Conservation (phyloP, 2,113 vertebrate species). For the Erythrocercus mccallii region DNA sequence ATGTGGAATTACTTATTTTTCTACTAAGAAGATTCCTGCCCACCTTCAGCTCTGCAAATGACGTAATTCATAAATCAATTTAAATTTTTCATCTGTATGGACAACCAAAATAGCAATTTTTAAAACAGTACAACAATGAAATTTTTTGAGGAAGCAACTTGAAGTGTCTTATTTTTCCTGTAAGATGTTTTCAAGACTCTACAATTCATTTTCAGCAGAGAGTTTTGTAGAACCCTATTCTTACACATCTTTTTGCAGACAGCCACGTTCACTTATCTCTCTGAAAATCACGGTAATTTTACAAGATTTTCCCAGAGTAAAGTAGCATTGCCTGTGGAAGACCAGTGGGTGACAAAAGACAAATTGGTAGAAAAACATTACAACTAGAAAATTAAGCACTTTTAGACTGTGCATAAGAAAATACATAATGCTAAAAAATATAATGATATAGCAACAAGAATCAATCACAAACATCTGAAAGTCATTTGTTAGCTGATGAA, state of each 20-base stretch:
- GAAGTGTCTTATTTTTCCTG: not conserved
- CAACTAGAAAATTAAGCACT: not conserved
- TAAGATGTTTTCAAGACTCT: not conserved
- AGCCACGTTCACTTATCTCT: not conserved
- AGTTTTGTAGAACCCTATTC: not conserved
- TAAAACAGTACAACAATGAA: not conserved
- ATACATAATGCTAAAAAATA: not conserved
- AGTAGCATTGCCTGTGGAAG: not conserved
- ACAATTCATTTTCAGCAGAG: not conserved
- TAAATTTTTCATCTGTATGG: not conserved
- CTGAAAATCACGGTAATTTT: not conserved
- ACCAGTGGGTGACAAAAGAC: not conserved
- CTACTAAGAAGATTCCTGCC: not conserved
- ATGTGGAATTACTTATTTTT: not conserved
- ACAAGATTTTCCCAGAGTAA: not conserved
- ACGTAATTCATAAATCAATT: not conserved
- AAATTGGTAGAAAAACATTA: not conserved
- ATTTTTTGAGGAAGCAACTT: not conserved
- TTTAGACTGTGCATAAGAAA: not conserved
- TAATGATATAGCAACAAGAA: not conserved
- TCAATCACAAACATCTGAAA: not conserved
- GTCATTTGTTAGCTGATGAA: not conserved
- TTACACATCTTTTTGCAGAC: not conserved
- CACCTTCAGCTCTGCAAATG: not conserved
- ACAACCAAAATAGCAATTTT: not conserved